Percentiles rank a stretch among this genome's conserved stretches.
Evolutionary conservation across 1,140 invertebrate genomes (phyloP).

Genomic region (Leguminivora glycinivorella): DNA sequence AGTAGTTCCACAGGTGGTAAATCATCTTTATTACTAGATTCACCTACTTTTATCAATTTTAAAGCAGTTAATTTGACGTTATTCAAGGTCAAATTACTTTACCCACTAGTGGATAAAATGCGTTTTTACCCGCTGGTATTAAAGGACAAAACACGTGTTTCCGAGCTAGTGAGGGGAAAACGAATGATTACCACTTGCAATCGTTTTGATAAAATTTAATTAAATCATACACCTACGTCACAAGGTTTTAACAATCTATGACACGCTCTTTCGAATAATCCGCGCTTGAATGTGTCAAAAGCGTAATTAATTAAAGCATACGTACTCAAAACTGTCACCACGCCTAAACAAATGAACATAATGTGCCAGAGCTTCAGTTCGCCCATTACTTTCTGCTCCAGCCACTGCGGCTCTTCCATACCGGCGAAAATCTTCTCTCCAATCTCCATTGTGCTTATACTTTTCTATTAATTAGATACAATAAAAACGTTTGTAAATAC

Average conservation of each 20-base stretch:
- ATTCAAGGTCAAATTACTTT: too few species aligned
- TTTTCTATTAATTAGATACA: slow-evolving; percentile 31
- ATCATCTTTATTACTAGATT: too few species aligned
- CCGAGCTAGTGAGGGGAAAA: too few species aligned
- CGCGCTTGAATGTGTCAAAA: not conserved
- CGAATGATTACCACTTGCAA: too few species aligned
- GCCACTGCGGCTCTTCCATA: slow-evolving; percentile 80
- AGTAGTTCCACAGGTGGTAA: too few species aligned
- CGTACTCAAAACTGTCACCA: slow-evolving; percentile 79
- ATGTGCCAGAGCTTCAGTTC: slow-evolving; percentile 83
- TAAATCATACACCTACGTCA: too few species aligned
- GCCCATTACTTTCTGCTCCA: slow-evolving; percentile 79
- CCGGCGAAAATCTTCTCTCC: slow-evolving; percentile 53
- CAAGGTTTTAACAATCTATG: not conserved
- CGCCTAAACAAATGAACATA: slow-evolving; percentile 81
- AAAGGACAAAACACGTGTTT: too few species aligned
- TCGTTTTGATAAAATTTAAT: too few species aligned
- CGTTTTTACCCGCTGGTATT: too few species aligned
- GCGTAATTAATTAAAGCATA: slow-evolving; percentile 25
- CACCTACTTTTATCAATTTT: too few species aligned
- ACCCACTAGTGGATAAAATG: too few species aligned
- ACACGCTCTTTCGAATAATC: not conserved
- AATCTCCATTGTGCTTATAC: slow-evolving; percentile 50
- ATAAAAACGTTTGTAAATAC: slow-evolving; percentile 34
- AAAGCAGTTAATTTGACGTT: too few species aligned